A percentile compares a stretch with the other conserved stretches of the same genome.
These are phyloP conservation scores for Globodera rostochiensis DNA, from an alignment of 1,140 invertebrate species.

Conservation along the genomic window DNA sequence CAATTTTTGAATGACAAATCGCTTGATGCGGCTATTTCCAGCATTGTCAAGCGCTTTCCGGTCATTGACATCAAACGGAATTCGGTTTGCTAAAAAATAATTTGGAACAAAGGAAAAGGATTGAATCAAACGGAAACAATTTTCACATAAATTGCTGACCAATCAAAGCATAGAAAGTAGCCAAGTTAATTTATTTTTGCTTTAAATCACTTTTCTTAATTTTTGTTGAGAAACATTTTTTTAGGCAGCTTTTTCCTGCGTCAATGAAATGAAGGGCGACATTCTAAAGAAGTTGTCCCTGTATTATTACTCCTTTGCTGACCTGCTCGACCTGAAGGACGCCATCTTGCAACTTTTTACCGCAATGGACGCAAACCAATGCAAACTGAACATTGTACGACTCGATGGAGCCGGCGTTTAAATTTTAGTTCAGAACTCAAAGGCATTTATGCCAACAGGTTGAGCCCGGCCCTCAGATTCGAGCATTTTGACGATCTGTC, in stretches of 20 bases:
- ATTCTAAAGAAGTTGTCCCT: conserved; percentile 93
- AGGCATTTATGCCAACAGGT: too few relatives aligned
- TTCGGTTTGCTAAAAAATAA: conserved; percentile 63
- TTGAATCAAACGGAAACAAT: too few relatives aligned
- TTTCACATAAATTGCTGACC: too few relatives aligned
- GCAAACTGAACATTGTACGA: conserved; percentile 83
- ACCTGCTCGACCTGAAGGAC: conserved; percentile 95
- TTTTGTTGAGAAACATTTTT: conserved; percentile 32
- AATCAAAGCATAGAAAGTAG: too few relatives aligned
- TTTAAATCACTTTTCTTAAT: not conserved
- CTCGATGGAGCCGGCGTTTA: too few relatives aligned
- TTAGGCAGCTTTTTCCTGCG: conserved; percentile 75
- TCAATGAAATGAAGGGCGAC: conserved; percentile 82
- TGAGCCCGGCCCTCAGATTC: too few relatives aligned
- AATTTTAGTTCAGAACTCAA: too few relatives aligned
- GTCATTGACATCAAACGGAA: conserved; percentile 85
- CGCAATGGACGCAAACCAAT: conserved; percentile 94
- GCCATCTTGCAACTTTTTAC: conserved; percentile 94
- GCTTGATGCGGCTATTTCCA: conserved; percentile 90
- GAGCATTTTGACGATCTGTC: conserved; percentile 58
- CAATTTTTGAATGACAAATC: conserved; percentile 81
- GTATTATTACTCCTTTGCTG: conserved; percentile 99
- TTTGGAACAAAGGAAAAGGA: too few relatives aligned
- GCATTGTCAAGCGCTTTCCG: conserved; percentile 90
- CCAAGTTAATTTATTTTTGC: not conserved